Percentiles rank a stretch among this genome's conserved stretches.
Evolutionary conservation across 2,888 invertebrate species (phyloP).

Genomic region (Trichogramma evanescens): DNA sequence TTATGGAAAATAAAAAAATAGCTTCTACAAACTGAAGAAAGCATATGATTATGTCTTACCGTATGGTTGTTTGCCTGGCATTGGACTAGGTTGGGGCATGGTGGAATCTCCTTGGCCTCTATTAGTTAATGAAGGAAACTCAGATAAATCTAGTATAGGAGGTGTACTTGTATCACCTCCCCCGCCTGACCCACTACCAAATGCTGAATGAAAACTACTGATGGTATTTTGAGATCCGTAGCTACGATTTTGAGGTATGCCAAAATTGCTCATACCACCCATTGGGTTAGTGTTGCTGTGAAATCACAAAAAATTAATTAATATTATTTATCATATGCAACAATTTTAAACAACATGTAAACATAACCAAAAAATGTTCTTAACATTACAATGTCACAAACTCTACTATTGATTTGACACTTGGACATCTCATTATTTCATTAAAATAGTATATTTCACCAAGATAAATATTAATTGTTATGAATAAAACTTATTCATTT

Average conservation of each 20-base stretch:
- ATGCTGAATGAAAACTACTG: conserved; percentile 71
- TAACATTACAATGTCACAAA: too few relatives aligned
- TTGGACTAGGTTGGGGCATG: conserved; percentile 73
- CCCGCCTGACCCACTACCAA: conserved; percentile 55
- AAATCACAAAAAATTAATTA: conserved; percentile 21
- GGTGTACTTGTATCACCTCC: conserved; percentile 73
- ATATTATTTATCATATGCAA: not conserved
- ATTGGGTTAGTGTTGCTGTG: conserved; percentile 55
- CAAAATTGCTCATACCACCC: conserved; percentile 60
- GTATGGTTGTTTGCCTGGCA: conserved; percentile 88
- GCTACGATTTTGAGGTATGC: conserved; percentile 54
- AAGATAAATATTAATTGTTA: too few relatives aligned
- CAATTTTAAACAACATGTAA: not conserved
- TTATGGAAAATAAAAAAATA: not conserved
- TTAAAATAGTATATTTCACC: too few relatives aligned
- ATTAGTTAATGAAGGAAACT: conserved; percentile 87
- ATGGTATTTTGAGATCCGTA: conserved; percentile 50
- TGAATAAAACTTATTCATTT: too few relatives aligned
- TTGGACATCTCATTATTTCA: not conserved
- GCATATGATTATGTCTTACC: conserved; percentile 52
- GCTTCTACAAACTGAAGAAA: conserved; percentile 5
- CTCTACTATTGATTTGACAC: not conserved
- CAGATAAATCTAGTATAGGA: conserved; percentile 82
- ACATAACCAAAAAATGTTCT: not conserved
- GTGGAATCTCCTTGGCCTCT: conserved; percentile 72